Percentiles rank a stretch among this genome's conserved stretches.
These are phyloP conservation scores for Dexiosoma caninum DNA, from an alignment of 2,888 invertebrate genomes.

Conservation along the genomic window DNA sequence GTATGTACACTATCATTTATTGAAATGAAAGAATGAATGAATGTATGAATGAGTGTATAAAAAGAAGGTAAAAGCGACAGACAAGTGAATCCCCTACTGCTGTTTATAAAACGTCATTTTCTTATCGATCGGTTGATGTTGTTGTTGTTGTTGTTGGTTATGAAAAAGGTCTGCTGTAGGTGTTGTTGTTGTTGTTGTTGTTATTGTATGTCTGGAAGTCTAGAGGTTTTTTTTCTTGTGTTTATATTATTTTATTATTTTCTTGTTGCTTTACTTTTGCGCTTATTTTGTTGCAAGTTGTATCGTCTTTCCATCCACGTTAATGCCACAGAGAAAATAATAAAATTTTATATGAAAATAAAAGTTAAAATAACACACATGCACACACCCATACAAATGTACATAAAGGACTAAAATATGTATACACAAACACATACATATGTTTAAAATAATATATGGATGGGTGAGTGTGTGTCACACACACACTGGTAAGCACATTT, in stretches of 20 bases:
- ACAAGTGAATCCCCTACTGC: conserved; percentile 32
- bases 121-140: conserved; percentile 57
- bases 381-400: neutral
- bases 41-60: neutral
- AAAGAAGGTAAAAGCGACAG: conserved; percentile 21
- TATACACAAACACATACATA: neutral
- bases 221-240: conserved; percentile 38
- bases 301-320: conserved; percentile 34
- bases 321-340: conserved; percentile 29
- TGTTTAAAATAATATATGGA: too few relatives aligned
- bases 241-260: neutral
- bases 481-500: neutral
- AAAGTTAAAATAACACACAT: conserved; percentile 16
- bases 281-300: conserved; percentile 29
- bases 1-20: conserved; percentile 24
- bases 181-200: neutral
- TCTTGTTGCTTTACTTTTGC: conserved; percentile 9
- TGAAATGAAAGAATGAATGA: conserved; percentile 1
- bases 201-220: conserved; percentile 50
- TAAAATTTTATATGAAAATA: conserved; percentile 50
- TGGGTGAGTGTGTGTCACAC: too few relatives aligned
- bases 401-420: neutral
- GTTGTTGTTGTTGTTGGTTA: conserved; percentile 12
- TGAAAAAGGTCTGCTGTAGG: neutral
- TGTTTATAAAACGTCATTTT: conserved; percentile 36